Base-by-base conservation (phyloP, 2,797 vertebrate species). In the Cryptoblepharus egeriae region DNA sequence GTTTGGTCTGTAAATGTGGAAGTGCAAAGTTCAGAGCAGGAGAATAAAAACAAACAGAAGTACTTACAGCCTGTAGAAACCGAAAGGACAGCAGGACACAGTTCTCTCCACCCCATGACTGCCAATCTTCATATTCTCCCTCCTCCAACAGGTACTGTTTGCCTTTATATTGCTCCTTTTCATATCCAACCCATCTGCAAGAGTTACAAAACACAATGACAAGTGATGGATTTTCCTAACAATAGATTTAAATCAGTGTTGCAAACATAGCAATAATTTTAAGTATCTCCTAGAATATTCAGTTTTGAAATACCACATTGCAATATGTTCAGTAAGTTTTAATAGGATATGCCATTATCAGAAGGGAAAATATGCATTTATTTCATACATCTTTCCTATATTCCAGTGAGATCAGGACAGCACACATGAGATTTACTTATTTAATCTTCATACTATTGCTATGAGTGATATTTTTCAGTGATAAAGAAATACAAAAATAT, bases 161-260 rank as follows among this genome's bases (percentile, higher is more conserved):
- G 58, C 97, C 97, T 94, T 94, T 97, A 91, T 96, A 97, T 76
- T 93, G 89, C 37, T 97, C 96, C 75, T 95, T 94, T 60, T 96
- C 94, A 79, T 97, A 97, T 75, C 96, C 96, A 92, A 97, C 96
- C 97, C 97, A 98, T 63, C 97, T 98, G 90, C 28, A 93, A 88
- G 90, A 90, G 20, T 71, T 37, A 91, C 60, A 89, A 64, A 82
- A 83, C 13, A 88, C 32, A 72, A 84, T 32, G 12, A 2, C 58
- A 52, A 49, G 39, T 58, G 42, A 67, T 75, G 63, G 65, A 70
- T 32, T 24, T 39, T 12, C 12, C 7, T 55, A n/a, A n/a, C 20
- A n/a, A n/a, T 49, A 71, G 39, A 26, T 61, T 18, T 32, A 22
- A 67, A 67, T 67, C 35, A 45, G 13, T 68, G 60, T n/a, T n/a